Conservation (phyloP, 2,113 vertebrate species). For the Laticauda laticaudata region DNA sequence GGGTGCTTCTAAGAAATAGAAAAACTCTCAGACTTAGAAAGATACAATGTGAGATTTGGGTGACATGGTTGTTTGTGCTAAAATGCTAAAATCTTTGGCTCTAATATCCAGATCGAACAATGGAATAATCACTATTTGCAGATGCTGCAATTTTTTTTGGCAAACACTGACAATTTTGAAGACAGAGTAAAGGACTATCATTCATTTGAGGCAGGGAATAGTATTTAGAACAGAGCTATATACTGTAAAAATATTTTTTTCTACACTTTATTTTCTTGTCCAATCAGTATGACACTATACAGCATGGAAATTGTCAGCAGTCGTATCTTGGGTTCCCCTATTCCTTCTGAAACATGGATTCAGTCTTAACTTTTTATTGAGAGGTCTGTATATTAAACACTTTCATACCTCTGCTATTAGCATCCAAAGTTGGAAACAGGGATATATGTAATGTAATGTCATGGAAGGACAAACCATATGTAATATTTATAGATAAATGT, state of each 20-base stretch:
- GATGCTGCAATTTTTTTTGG: conserved; percentile 7
- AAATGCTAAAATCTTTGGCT: not conserved
- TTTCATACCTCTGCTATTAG: not conserved
- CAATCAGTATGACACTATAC: not conserved
- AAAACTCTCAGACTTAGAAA: not conserved
- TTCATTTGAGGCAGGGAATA: not conserved
- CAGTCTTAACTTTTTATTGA: not conserved
- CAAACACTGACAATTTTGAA: not conserved
- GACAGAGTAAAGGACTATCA: not conserved
- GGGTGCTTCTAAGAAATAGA: not conserved
- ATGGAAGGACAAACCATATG: not conserved
- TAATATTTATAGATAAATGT: not conserved
- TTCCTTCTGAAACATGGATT: not conserved
- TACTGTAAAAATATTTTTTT: not conserved
- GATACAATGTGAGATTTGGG: not conserved
- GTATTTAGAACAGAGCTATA: not conserved
- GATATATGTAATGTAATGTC: not conserved
- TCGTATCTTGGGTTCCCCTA: not conserved
- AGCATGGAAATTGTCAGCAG: not conserved
- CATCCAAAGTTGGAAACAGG: not conserved
- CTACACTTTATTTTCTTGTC: not conserved
- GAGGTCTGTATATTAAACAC: not conserved
- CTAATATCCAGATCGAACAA: not conserved
- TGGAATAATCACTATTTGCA: not conserved
- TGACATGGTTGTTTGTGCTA: not conserved